phyloP scores from a whole-genome alignment of 1,140 invertebrate species.

The Drosophila cardini region DNA sequence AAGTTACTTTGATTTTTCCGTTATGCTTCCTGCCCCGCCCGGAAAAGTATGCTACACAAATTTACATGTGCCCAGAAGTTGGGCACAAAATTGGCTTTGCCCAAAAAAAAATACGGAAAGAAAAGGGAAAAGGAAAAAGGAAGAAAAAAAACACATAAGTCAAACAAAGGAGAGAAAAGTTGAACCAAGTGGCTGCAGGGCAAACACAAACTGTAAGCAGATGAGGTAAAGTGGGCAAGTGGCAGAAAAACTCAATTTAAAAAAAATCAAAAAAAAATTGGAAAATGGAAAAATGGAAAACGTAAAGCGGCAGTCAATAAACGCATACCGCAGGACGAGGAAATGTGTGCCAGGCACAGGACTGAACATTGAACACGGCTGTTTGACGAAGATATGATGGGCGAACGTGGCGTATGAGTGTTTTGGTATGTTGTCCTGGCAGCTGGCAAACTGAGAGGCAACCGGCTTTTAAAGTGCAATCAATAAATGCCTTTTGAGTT shows the following conservation, averaged over 20 bases:
- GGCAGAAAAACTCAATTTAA: constrained; percentile 74
- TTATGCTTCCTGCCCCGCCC: background rate
- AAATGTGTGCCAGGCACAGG: constrained; percentile 43
- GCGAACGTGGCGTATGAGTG: constrained; percentile 72
- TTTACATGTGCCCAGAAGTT: constrained; percentile 60
- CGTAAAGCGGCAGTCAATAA: constrained; percentile 63
- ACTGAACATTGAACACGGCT: constrained; percentile 11
- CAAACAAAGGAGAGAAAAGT: constrained; percentile 52
- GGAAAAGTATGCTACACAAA: constrained; percentile 36
- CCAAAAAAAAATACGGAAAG: background rate
- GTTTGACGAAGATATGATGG: constrained; percentile 10
- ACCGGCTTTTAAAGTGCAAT: constrained; percentile 73
- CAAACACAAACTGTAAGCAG: constrained; percentile 25
- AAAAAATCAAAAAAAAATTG: constrained; percentile 66
- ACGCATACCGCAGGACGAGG: constrained; percentile 42
- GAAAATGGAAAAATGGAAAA: constrained; percentile 45
- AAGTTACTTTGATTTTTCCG: constrained; percentile 69
- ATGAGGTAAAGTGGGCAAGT: constrained; percentile 9
- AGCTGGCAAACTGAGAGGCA: constrained; percentile 21
- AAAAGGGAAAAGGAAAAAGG: background rate
- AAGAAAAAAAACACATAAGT: constrained; percentile 13
- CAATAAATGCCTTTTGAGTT: constrained; percentile 78
- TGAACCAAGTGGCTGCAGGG: constrained; percentile 51
- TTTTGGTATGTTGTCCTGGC: constrained; percentile 52
- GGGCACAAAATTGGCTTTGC: constrained; percentile 65